These are phyloP conservation scores for Xiphophorus maculatus DNA, from an alignment of 2,113 vertebrate species.

Conservation along the genomic window DNA sequence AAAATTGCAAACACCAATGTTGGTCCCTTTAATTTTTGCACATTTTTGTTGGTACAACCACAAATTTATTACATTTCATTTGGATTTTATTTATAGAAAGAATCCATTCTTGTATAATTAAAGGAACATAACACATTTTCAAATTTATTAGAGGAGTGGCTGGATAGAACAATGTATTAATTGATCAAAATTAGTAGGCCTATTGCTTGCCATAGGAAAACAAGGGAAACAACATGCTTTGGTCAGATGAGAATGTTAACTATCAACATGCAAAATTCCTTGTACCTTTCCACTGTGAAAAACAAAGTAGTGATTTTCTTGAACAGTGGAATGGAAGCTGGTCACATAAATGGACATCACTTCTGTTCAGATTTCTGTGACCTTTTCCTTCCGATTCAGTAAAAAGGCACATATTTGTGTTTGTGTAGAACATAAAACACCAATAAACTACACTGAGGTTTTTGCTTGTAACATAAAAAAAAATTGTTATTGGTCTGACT, in stretches of 20 bases:
- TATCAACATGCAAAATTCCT: too few relatives aligned
- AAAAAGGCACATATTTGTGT: neutral
- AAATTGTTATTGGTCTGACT: neutral
- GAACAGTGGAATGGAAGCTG: neutral
- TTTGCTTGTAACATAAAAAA: neutral
- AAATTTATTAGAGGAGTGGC: neutral
- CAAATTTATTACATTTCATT: neutral
- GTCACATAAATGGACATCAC: neutral
- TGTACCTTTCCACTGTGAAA: neutral
- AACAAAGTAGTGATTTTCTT: neutral
- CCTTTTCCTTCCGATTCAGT: neutral
- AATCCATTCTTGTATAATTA: neutral
- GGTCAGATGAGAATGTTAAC: too few relatives aligned
- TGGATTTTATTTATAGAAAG: neutral
- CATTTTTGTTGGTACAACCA: neutral
- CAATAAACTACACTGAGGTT: neutral
- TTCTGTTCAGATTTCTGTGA: neutral
- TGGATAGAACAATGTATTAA: too few relatives aligned
- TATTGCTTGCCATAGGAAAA: too few relatives aligned
- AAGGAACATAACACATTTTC: neutral
- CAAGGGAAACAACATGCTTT: too few relatives aligned
- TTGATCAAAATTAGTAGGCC: too few relatives aligned
- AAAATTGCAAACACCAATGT: neutral
- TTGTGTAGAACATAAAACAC: neutral
- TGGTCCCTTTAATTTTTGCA: neutral